Evolutionary conservation across 92 coral and sea anemone genomes (phyloP).

Genomic region (Porites rus): DNA sequence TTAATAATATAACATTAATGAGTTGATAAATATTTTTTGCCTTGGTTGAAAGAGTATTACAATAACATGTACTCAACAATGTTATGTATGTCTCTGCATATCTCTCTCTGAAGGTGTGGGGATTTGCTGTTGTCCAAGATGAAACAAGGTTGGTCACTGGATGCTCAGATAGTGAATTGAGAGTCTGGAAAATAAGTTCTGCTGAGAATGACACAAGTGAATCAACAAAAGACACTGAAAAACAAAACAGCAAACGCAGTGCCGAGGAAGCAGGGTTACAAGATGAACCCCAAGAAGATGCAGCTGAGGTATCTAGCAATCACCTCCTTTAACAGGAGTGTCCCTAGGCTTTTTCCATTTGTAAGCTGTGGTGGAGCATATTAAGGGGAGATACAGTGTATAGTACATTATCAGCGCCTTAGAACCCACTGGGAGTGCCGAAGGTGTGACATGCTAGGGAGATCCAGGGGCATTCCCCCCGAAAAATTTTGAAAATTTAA

Average conservation of each 20-base stretch:
- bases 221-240: not conserved
- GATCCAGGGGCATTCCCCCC: too few relatives aligned
- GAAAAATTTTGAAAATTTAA: too few relatives aligned
- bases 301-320: constrained; percentile 11
- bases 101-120: constrained; percentile 82
- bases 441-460: too few relatives aligned
- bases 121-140: constrained; percentile 72
- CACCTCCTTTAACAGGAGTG: not conserved
- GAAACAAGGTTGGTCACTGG: constrained; percentile 93
- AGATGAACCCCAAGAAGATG: constrained; percentile 28
- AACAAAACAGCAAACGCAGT: constrained; percentile 32
- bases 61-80: too few relatives aligned
- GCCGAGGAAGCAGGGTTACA: constrained; percentile 54
- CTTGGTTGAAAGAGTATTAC: too few relatives aligned
- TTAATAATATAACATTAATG: too few relatives aligned
- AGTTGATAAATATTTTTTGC: too few relatives aligned
- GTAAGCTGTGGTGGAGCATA: too few relatives aligned
- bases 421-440: too few relatives aligned
- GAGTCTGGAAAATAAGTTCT: constrained; percentile 83
- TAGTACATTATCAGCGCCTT: too few relatives aligned
- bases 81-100: not conserved
- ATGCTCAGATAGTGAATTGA: constrained; percentile 92
- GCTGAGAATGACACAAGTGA: constrained; percentile 8
- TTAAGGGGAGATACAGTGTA: too few relatives aligned
- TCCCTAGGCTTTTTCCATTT: too few relatives aligned